Base-by-base conservation (phyloP, 2,888 invertebrate genomes). In the Sericinus montela region DNA sequence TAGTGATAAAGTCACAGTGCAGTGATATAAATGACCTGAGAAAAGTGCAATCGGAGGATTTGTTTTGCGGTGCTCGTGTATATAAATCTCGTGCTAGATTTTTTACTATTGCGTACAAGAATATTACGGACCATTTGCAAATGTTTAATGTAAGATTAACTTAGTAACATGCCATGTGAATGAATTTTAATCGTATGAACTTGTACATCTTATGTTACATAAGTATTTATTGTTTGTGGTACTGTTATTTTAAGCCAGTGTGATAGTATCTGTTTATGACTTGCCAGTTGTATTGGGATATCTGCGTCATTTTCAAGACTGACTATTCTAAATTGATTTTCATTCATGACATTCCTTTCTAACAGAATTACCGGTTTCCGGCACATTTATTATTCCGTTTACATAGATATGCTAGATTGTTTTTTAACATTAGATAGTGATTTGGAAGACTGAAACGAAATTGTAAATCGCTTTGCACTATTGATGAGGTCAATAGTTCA, bases 11-110 rank as follows among this genome's bases (percentile, higher is more conserved):
- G 62, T 59, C 61, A 65, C 59, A 61, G 58, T 63, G 60, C 57
- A 62, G 62, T 70, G 68, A 71, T 69, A 66, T 67, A 69, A 72
- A 67, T 68, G 68, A 65, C 62, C 56, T 58, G 56, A 55, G 53
- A 54, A 53, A 58, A 58, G 61, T 66, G 65, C 65, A 65, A 63
- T 64, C 59, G 61, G 65, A 76, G 70, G 69, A 68, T 71, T 71
- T 41, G 71, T 73, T 76, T 74, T 73, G 78, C 80, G 88, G 87
- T 88, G 88, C 87, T 87, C 83, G 78, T 85, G 84, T 88, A 83
- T 72, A 85, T 83, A 86, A 69, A 67, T 73, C 69, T 79, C 67
- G 83, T 85, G 84, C 84, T 86, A 87, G 85, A 85, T 87, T 87
- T 88, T 87, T 81, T 86, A 87, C 85, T 75, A 77, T 76, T 74